These are phyloP conservation scores for Trichopria drosophilae DNA, from an alignment of 2,888 invertebrate genomes.

Conservation along the genomic window DNA sequence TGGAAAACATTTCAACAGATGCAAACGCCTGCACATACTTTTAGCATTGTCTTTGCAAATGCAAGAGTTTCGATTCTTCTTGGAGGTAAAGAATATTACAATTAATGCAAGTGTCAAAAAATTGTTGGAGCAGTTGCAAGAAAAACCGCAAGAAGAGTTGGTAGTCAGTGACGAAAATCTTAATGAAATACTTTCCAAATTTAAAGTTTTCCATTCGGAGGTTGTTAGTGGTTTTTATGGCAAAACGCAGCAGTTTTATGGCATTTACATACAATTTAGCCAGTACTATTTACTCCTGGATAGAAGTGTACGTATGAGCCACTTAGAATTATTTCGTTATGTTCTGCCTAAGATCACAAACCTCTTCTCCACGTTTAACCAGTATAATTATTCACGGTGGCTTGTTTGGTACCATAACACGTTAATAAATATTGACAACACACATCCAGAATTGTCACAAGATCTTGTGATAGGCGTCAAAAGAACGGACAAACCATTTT, in stretches of 20 bases:
- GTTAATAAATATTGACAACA: slow-evolving; percentile 15
- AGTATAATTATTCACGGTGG: slow-evolving; percentile 29
- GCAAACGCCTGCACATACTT: slow-evolving; percentile 24
- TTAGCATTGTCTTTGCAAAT: slow-evolving; percentile 18
- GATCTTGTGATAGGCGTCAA: slow-evolving; percentile 24
- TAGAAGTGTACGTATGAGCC: slow-evolving; percentile 6
- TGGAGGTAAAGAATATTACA: slow-evolving; percentile 26
- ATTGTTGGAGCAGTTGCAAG: background rate
- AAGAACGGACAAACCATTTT: slow-evolving; percentile 31
- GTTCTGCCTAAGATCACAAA: slow-evolving; percentile 25
- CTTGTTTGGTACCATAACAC: slow-evolving; percentile 21
- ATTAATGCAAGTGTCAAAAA: too few relatives aligned
- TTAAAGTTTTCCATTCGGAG: slow-evolving; percentile 29
- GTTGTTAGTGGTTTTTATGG: slow-evolving; percentile 27
- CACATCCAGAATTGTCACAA: slow-evolving; percentile 24
- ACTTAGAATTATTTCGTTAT: slow-evolving; percentile 16
- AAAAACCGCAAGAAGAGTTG: slow-evolving; percentile 3
- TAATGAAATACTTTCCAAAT: too few relatives aligned
- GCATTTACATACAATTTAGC: slow-evolving; percentile 23
- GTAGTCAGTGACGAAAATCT: slow-evolving; percentile 15
- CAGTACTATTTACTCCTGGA: slow-evolving; percentile 10
- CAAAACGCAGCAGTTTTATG: slow-evolving; percentile 37
- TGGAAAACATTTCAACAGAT: slow-evolving; percentile 37
- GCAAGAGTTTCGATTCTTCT: slow-evolving; percentile 18
- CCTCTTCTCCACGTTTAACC: slow-evolving; percentile 29